These are phyloP conservation scores for Tyrannus savana DNA, from an alignment of 2,113 vertebrate species.

Conservation along the genomic window DNA sequence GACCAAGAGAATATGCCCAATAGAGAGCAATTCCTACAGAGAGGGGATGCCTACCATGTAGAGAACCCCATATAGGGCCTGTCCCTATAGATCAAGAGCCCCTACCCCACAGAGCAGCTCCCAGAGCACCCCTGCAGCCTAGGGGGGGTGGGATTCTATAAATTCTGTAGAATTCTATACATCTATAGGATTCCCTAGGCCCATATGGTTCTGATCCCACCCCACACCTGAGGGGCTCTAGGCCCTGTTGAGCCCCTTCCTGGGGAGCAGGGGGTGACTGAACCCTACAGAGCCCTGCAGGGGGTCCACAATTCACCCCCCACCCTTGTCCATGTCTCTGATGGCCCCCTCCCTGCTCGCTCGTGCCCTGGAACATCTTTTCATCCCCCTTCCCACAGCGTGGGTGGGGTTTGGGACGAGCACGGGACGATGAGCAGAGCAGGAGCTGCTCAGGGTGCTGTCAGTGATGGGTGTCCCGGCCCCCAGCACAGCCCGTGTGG, in stretches of 20 bases:
- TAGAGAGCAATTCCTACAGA: background rate
- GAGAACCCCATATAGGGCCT: background rate
- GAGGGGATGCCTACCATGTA: fast-evolving
- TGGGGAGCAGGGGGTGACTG: background rate
- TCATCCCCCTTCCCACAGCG: fast-evolving
- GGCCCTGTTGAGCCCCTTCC: background rate
- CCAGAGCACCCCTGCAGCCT: background rate
- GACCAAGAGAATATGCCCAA: background rate
- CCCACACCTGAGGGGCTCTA: background rate
- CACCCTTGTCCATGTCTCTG: background rate
- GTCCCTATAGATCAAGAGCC: background rate
- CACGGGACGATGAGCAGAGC: background rate
- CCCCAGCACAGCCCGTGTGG: background rate
- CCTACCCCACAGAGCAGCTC: background rate
- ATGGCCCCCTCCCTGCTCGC: background rate
- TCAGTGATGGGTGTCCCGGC: background rate
- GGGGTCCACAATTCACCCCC: fast-evolving
- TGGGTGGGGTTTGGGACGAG: background rate
- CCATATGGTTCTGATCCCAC: background rate
- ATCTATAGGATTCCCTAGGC: too few relatives aligned
- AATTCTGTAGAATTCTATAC: too few relatives aligned
- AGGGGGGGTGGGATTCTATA: fast-evolving
- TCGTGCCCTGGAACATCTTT: fast-evolving
- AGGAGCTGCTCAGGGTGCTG: background rate
- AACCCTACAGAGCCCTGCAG: background rate